These are phyloP conservation scores for Rosalia funebris DNA, from an alignment of 2,888 invertebrate species.

Conservation along the genomic window DNA sequence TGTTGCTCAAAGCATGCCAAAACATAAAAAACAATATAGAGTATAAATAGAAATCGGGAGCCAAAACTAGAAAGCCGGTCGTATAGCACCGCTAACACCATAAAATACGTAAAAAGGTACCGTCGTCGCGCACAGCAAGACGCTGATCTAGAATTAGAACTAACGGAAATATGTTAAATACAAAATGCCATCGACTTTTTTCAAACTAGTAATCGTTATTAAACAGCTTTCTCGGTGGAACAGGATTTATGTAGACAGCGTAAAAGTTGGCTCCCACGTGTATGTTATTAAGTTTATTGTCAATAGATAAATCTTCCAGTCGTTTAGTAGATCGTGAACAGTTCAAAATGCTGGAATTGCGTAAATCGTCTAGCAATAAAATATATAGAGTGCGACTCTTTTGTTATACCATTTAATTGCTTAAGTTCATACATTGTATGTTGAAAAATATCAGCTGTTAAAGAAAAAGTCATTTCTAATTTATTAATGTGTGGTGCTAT, in stretches of 20 bases:
- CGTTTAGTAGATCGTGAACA: neutral
- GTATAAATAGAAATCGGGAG: constrained; percentile 14
- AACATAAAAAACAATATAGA: constrained; percentile 2
- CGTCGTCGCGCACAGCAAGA: neutral
- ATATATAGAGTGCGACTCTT: too few relatives aligned
- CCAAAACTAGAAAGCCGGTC: constrained; percentile 3
- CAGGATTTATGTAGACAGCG: constrained; percentile 21
- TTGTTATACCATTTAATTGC: too few relatives aligned
- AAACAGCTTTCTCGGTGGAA: constrained; percentile 27
- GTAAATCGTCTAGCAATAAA: too few relatives aligned
- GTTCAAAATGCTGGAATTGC: too few relatives aligned
- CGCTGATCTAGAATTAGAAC: constrained; percentile 5
- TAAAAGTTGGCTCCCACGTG: constrained; percentile 6
- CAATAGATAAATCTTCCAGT: constrained; percentile 3
- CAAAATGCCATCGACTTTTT: constrained; percentile 11
- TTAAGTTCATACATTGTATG: too few relatives aligned
- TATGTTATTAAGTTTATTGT: neutral
- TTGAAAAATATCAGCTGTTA: too few relatives aligned
- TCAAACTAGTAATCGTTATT: neutral
- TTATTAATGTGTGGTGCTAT: too few relatives aligned
- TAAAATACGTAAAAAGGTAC: neutral
- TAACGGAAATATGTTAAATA: constrained; percentile 6
- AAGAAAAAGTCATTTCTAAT: too few relatives aligned
- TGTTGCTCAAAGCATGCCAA: constrained; percentile 5
- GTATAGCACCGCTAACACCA: constrained; percentile 6